Conservation (phyloP, 2,888 invertebrate species). For the Allophyes oxyacanthae region DNA sequence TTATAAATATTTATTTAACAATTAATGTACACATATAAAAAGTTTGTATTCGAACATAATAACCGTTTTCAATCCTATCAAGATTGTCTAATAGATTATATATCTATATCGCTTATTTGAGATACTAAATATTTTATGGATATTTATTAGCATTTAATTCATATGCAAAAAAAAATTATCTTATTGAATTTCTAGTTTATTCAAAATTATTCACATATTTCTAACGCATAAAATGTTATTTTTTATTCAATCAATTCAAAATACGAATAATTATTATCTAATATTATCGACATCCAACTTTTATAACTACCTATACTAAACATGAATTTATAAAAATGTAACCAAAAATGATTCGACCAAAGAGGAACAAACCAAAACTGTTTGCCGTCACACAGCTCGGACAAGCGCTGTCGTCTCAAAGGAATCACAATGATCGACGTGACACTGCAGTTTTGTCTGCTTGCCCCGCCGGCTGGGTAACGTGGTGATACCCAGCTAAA, state of each 20-base stretch:
- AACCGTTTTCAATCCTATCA: conserved; percentile 10
- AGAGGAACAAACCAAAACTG: conserved; percentile 66
- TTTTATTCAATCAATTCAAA: background rate
- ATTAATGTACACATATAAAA: too few species aligned
- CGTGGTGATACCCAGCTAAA: conserved; percentile 35
- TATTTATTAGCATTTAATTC: too few species aligned
- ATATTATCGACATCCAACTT: too few species aligned
- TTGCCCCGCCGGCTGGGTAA: conserved; percentile 29
- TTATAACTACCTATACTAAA: background rate
- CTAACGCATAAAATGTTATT: background rate
- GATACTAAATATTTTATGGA: too few species aligned
- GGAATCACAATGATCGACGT: conserved; percentile 85
- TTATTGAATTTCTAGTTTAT: background rate
- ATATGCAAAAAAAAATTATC: too few species aligned
- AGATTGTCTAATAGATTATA: too few species aligned
- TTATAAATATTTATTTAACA: too few species aligned
- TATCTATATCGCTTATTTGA: too few species aligned
- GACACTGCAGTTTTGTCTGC: conserved; percentile 71
- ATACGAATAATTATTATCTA: too few species aligned
- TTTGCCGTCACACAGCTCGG: conserved; percentile 76
- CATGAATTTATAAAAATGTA: too few species aligned
- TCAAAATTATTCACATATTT: conserved; percentile 27
- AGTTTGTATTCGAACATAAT: conserved; percentile 11
- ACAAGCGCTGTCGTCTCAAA: conserved; percentile 84
- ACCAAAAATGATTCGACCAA: conserved; percentile 47